A percentile compares a stretch with the other conserved stretches of the same genome.
Conservation (phyloP, 2,888 invertebrate genomes). For the Callyntrura guangdongensis region DNA sequence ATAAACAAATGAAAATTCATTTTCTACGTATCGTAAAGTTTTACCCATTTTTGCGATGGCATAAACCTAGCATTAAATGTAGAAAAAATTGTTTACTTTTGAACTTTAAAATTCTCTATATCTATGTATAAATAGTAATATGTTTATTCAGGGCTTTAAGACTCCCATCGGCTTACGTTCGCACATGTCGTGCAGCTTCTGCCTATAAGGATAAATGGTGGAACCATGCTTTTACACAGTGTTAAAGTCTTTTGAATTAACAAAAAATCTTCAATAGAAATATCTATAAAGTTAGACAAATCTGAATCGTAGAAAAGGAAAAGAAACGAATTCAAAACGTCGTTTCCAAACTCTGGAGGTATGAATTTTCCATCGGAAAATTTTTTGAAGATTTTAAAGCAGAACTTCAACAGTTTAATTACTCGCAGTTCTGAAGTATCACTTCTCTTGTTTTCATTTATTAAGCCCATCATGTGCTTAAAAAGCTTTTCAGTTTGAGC, state of each 20-base stretch:
- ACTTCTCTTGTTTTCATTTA: constrained; percentile 36
- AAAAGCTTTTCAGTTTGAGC: constrained; percentile 80
- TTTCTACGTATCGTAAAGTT: constrained; percentile 8
- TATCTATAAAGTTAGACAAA: constrained; percentile 69
- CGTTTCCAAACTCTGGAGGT: constrained; percentile 65
- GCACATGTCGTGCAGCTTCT: constrained; percentile 69
- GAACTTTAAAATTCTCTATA: too few species aligned
- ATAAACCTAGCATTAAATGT: constrained; percentile 38
- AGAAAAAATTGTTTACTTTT: too few species aligned
- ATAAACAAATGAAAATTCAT: constrained; percentile 73
- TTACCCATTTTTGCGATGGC: constrained; percentile 55
- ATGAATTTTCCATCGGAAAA: constrained; percentile 74
- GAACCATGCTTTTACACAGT: constrained; percentile 54
- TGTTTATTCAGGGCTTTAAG: neutral
- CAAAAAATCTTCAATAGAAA: constrained; percentile 71
- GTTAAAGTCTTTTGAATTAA: constrained; percentile 71
- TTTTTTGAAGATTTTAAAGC: constrained; percentile 73
- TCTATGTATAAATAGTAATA: too few species aligned
- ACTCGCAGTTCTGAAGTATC: constrained; percentile 46
- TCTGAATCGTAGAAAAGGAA: constrained; percentile 80
- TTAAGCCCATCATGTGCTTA: constrained; percentile 75
- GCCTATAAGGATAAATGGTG: constrained; percentile 57
- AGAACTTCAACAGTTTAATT: constrained; percentile 65
- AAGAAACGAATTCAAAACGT: constrained; percentile 76
- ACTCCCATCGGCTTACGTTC: constrained; percentile 55